A percentile compares a stretch with the other conserved stretches of the same genome.
Conservation (phyloP, 2,113 vertebrate genomes). For the Pseudorhombus dupliciocellatus region DNA sequence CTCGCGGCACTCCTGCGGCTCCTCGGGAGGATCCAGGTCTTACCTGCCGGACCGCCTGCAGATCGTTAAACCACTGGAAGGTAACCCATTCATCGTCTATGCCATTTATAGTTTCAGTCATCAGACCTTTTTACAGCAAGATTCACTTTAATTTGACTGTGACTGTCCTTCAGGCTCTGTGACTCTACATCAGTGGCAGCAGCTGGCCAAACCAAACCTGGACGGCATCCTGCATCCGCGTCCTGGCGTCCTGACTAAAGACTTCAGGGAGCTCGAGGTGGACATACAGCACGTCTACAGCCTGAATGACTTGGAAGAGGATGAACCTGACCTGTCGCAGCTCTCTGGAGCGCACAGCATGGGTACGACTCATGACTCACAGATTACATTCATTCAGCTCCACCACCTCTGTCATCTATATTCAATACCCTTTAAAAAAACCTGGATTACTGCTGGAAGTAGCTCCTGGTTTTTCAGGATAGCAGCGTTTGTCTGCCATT, state of each 20-base stretch:
- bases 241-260: constrained; percentile 87
- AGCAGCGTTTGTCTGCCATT: background rate
- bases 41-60: constrained; percentile 88
- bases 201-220: constrained; percentile 86
- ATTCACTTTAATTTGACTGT: background rate
- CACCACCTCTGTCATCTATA: background rate
- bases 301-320: constrained; percentile 89
- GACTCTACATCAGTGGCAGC: constrained; percentile 90
- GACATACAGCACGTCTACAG: constrained; percentile 88
- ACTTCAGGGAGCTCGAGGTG: constrained; percentile 86
- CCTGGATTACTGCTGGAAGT: background rate
- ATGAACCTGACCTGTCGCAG: constrained; percentile 81
- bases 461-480: background rate
- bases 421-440: background rate
- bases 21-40: constrained; percentile 82
- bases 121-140: too few relatives aligned
- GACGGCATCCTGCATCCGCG: constrained; percentile 85
- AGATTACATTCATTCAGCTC: background rate
- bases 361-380: constrained; percentile 68
- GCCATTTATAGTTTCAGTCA: background rate
- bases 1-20: constrained; percentile 78
- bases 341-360: constrained; percentile 63
- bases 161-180: constrained; percentile 76
- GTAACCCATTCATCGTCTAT: constrained; percentile 57
- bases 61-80: constrained; percentile 90